Conservation (phyloP, 2,113 vertebrate species). For the Pao palembangensis region DNA sequence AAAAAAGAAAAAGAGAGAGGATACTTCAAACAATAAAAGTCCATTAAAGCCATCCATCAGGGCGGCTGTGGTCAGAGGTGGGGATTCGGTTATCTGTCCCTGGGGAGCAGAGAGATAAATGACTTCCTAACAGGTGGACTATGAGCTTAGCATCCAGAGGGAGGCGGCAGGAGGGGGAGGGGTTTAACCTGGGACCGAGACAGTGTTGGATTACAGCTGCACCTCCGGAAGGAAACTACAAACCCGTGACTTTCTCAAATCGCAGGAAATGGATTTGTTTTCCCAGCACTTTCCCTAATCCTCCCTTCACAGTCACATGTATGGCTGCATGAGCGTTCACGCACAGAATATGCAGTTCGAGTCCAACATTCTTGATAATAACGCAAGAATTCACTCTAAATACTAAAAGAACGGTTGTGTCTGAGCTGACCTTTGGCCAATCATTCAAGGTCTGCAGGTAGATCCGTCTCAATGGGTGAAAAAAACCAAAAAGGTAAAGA, state of each 20-base stretch:
- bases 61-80: conserved; percentile 24
- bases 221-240: conserved; percentile 45
- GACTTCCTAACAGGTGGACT: conserved; percentile 69
- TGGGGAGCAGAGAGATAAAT: conserved; percentile 55
- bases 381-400: too few species aligned
- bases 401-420: neutral
- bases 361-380: too few species aligned
- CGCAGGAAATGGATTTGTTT: conserved; percentile 59
- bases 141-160: conserved; percentile 25
- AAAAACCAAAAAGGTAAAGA: neutral
- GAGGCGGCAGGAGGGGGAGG: conserved; percentile 7
- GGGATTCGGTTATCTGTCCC: conserved; percentile 33
- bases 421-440: conserved; percentile 4
- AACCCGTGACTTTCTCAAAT: conserved; percentile 41
- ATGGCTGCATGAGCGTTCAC: neutral
- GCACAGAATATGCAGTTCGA: neutral
- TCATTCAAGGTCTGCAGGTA: conserved; percentile 22
- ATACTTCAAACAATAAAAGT: conserved; percentile 42
- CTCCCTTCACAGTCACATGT: conserved; percentile 2
- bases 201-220: conserved; percentile 51
- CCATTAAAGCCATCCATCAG: conserved; percentile 44
- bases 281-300: conserved; percentile 38
- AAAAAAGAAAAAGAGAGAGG: conserved; percentile 18
- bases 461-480: conserved; percentile 8
- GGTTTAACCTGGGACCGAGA: conserved; percentile 41